These are phyloP conservation scores for Geophilus truncorum DNA, from an alignment of 2,888 invertebrate genomes.

Conservation along the genomic window DNA sequence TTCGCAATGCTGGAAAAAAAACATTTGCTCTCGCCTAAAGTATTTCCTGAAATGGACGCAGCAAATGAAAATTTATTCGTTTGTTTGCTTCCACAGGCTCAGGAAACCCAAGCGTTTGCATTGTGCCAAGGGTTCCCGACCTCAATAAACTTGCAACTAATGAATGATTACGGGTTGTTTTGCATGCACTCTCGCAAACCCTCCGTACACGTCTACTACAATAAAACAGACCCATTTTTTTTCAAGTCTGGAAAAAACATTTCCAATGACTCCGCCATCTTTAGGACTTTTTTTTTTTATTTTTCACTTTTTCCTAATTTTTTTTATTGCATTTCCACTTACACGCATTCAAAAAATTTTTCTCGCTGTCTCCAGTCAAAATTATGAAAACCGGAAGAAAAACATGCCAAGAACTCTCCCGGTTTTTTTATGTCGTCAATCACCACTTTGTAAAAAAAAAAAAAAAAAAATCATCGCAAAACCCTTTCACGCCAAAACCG, in stretches of 20 bases:
- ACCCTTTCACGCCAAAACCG: background rate
- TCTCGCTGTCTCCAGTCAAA: background rate
- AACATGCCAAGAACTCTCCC: background rate
- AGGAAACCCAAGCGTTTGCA: constrained; percentile 10
- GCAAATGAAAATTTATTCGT: constrained; percentile 10
- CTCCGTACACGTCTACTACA: background rate
- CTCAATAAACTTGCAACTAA: constrained; percentile 10
- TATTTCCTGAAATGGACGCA: constrained; percentile 4
- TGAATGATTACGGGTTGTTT: constrained; percentile 10
- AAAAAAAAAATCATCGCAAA: background rate
- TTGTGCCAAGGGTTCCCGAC: background rate
- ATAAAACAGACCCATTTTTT: background rate
- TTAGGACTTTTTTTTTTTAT: too few relatives aligned
- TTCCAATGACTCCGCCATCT: too few relatives aligned
- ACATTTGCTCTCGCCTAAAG: constrained; percentile 5
- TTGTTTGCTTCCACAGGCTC: background rate
- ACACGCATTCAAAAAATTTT: background rate
- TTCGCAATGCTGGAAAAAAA: background rate
- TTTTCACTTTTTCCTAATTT: too few relatives aligned
- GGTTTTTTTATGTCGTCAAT: background rate
- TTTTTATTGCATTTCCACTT: background rate
- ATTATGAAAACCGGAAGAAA: background rate
- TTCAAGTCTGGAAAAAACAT: too few relatives aligned
- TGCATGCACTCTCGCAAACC: background rate
- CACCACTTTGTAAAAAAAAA: too few relatives aligned